phyloP scores from a whole-genome alignment of 1,140 invertebrate genomes.

The Diorhabda carinulata region DNA sequence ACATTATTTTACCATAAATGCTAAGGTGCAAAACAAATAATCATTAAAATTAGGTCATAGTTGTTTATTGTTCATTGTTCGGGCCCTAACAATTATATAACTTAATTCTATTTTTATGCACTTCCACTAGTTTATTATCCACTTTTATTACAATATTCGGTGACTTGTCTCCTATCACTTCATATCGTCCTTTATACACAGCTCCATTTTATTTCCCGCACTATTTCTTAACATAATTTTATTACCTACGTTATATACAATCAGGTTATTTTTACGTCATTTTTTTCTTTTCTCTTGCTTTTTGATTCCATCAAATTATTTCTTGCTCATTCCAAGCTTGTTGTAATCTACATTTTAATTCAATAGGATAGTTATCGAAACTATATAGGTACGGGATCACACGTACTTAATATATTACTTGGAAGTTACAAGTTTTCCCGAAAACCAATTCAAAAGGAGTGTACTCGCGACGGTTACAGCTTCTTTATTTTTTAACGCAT shows the following conservation, averaged over 20 bases:
- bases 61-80: no score
- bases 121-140: slow-evolving; percentile 23
- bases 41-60: no score
- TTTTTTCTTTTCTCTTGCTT: slow-evolving; percentile 18
- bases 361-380: slow-evolving; percentile 28
- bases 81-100: neutral
- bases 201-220: slow-evolving; percentile 18
- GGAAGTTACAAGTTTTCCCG: slow-evolving; percentile 25
- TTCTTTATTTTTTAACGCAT: no score
- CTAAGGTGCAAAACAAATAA: no score
- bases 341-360: slow-evolving; percentile 33
- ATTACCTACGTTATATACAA: slow-evolving; percentile 24
- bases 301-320: slow-evolving; percentile 26
- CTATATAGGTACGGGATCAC: slow-evolving; percentile 29
- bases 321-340: slow-evolving; percentile 25
- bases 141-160: slow-evolving; percentile 27
- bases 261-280: slow-evolving; percentile 18
- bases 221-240: slow-evolving; percentile 24
- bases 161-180: slow-evolving; percentile 24
- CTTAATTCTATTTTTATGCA: slow-evolving; percentile 15
- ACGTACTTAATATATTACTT: slow-evolving; percentile 19
- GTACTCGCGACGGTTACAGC: neutral
- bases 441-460: slow-evolving; percentile 35
- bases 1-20: no score
- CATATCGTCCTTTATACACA: slow-evolving; percentile 27